phyloP scores from a whole-genome alignment of 1,140 invertebrate genomes.

The Battus philenor region DNA sequence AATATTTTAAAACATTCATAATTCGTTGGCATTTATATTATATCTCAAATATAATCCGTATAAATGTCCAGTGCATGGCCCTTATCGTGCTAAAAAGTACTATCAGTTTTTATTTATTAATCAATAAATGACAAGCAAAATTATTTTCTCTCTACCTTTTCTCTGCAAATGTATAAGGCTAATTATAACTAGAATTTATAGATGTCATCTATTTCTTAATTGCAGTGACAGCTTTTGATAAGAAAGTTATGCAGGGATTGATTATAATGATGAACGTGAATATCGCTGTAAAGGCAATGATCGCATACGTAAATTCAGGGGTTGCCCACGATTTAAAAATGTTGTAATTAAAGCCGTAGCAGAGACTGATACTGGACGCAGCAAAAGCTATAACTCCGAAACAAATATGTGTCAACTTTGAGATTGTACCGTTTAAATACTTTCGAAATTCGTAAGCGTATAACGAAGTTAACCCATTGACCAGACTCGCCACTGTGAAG shows the following conservation, averaged over 20 bases:
- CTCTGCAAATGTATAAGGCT: no score
- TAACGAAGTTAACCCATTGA: conserved; percentile 36
- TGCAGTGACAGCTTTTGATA: conserved; percentile 27
- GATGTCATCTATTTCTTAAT: no score
- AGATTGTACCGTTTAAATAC: conserved; percentile 36
- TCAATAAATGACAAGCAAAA: no score
- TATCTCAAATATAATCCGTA: no score
- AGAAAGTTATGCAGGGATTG: conserved; percentile 41
- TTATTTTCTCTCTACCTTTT: no score
- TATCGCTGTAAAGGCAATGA: conserved; percentile 28
- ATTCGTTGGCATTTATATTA: no score
- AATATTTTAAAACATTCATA: no score
- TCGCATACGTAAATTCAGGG: conserved; percentile 19
- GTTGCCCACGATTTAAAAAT: conserved; percentile 39
- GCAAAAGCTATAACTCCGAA: conserved; percentile 43
- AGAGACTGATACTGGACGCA: conserved; percentile 32
- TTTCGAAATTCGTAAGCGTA: conserved; percentile 37
- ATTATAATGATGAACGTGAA: conserved; percentile 40
- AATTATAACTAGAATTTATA: no score
- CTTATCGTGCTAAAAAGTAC: no score
- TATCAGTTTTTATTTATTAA: neutral
- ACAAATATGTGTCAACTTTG: conserved; percentile 43
- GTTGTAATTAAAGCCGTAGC: conserved; percentile 40
- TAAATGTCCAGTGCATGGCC: no score
- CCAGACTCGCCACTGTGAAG: conserved; percentile 27